These are phyloP conservation scores for Uria lomvia DNA, from an alignment of 2,113 vertebrate genomes.

Conservation along the genomic window DNA sequence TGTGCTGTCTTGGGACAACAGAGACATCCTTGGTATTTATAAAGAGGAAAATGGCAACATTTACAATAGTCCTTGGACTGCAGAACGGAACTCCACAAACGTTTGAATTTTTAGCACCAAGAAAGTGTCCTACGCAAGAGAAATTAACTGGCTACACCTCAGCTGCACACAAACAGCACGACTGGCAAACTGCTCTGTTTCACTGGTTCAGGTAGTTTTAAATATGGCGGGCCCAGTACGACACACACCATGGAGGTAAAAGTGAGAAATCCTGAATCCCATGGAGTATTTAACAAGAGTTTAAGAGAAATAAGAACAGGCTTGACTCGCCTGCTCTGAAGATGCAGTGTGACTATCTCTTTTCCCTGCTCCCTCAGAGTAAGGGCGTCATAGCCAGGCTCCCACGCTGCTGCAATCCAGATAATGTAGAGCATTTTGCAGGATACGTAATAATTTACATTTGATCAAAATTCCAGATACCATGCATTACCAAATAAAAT, in stretches of 20 bases:
- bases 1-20: neutral
- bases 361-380: neutral
- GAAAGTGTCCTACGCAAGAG: neutral
- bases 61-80: neutral
- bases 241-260: neutral
- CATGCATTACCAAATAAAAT: neutral
- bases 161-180: neutral
- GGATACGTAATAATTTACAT: neutral
- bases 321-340: neutral
- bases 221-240: neutral
- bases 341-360: neutral
- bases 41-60: neutral
- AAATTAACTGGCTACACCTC: neutral
- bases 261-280: neutral
- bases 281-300: accelerated
- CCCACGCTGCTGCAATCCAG: neutral
- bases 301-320: neutral
- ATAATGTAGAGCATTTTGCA: neutral
- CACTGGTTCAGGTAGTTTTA: neutral
- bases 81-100: neutral
- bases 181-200: neutral
- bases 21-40: neutral
- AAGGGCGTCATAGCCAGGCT: neutral
- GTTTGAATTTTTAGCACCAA: neutral
- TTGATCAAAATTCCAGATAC: neutral